Evolutionary conservation across 2,797 vertebrate genomes (phyloP).

Genomic region (Premnoplex brunnescens): DNA sequence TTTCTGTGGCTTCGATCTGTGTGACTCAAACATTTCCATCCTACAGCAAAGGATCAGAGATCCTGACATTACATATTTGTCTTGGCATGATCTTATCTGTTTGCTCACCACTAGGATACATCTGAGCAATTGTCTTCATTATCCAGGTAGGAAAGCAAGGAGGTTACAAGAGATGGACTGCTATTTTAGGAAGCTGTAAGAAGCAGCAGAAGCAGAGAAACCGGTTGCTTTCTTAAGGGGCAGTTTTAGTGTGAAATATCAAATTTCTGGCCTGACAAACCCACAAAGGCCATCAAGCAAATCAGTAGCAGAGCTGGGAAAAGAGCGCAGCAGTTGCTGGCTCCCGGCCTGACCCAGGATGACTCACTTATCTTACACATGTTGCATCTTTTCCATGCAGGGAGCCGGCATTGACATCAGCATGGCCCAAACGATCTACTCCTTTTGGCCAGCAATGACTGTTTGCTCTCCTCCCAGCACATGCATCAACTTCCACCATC

Average conservation of each 20-base stretch:
- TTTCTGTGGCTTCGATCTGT: not conserved
- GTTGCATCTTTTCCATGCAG: slow-evolving; percentile 52
- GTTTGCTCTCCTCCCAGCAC: not conserved
- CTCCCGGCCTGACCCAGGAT: not conserved
- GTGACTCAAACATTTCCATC: not conserved
- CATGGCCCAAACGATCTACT: not conserved
- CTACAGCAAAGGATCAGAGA: not conserved
- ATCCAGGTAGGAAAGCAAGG: not conserved
- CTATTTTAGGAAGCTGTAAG: not conserved
- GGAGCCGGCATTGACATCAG: slow-evolving; percentile 49
- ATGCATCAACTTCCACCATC: not conserved
- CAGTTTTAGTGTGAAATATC: not conserved
- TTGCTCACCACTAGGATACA: not conserved
- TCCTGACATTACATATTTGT: not conserved
- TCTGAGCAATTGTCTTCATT: not conserved
- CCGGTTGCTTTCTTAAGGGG: not conserved
- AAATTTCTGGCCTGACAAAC: slow-evolving; percentile 13
- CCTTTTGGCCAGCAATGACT: not conserved
- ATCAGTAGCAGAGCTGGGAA: slow-evolving; percentile 47
- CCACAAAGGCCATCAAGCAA: not conserved
- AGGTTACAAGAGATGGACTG: not conserved
- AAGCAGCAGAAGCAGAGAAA: not conserved
- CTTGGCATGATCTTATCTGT: not conserved
- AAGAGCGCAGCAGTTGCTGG: not conserved
- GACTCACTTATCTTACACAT: slow-evolving; percentile 55